These are phyloP conservation scores for Cotesia glomerata DNA, from an alignment of 1,140 invertebrate genomes.

Conservation along the genomic window DNA sequence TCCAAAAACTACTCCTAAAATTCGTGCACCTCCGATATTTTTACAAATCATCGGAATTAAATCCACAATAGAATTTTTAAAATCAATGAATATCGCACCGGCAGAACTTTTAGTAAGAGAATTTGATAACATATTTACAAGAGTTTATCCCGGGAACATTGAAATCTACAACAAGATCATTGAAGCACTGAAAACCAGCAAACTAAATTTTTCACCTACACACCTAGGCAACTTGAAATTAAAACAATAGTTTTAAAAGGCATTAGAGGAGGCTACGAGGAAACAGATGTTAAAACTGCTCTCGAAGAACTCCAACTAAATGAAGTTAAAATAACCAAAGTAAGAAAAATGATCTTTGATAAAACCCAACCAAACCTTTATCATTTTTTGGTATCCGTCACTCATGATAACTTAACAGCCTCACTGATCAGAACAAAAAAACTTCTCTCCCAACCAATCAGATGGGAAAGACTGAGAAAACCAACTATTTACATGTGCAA, in stretches of 20 bases:
- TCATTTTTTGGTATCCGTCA: background rate
- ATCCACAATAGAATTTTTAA: too few species aligned
- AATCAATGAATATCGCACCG: too few species aligned
- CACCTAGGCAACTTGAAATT: slow-evolving; percentile 5
- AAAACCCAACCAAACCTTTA: background rate
- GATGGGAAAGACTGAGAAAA: slow-evolving; percentile 8
- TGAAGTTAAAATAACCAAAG: background rate
- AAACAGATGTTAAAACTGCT: background rate
- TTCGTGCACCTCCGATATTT: too few species aligned
- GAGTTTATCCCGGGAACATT: too few species aligned
- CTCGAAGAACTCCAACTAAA: background rate
- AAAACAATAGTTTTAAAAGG: slow-evolving; percentile 19
- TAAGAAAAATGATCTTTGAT: background rate
- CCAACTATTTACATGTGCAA: background rate
- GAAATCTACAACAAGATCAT: background rate
- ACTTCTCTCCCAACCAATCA: background rate
- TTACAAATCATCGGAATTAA: too few species aligned
- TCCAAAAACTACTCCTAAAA: too few species aligned
- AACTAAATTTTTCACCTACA: slow-evolving; percentile 6
- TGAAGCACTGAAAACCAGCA: background rate
- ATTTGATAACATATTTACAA: too few species aligned
- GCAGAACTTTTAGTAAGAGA: too few species aligned
- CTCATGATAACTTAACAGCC: background rate
- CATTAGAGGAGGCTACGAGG: slow-evolving; percentile 4
- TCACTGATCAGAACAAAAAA: background rate